Evolutionary conservation across 2,797 vertebrate species (phyloP), one percentile per base, ranked within the genome.

Genomic region (Echiichthys vipera): DNA sequence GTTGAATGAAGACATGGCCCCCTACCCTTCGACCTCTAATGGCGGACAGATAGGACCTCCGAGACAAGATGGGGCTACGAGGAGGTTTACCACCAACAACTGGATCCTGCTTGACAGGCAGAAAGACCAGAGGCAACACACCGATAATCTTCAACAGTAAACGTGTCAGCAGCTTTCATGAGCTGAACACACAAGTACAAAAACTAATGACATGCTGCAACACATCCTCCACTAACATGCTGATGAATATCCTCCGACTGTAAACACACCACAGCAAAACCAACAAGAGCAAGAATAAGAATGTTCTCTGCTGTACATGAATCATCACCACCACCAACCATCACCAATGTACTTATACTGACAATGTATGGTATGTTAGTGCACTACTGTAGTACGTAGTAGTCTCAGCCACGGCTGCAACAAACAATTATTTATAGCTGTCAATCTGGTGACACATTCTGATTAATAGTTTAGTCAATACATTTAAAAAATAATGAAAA

Each of bases 11-110:
- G 84, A 49, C 49, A 83, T 87, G 82, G 69, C 93, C 83, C 94
- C 97, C 93, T 99, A 99, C 98, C 98, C 97, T 96, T 94, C 95
- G 95, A 90, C 95, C 95, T 96, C 95, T 96, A 95, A 95, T 69
- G 71, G 96, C 90, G 10, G 96, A 97, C 91, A 93, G 76, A 89
- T 94, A 96, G 93, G 92, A 94, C 88, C 96, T 96, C 94, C 93
- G 95, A 91, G 93, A 92, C 94, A 95, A 94, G 96, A 96, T 94
- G 89, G 97, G 98, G 90, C 98, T 99, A 94, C 96, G 97, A 32
- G 98, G 98, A 84, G 98, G 98, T 90, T 98, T 99, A 94, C 97
- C 96, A 89, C 95, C 93, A 85, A 98, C 94, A 94, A 94, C 91
- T 75, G 92, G 66, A 81, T 97, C 95, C 84, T 95, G 95, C 92